Evolutionary conservation across 2,113 vertebrate genomes (phyloP).

Genomic region (Collichthys lucidus): DNA sequence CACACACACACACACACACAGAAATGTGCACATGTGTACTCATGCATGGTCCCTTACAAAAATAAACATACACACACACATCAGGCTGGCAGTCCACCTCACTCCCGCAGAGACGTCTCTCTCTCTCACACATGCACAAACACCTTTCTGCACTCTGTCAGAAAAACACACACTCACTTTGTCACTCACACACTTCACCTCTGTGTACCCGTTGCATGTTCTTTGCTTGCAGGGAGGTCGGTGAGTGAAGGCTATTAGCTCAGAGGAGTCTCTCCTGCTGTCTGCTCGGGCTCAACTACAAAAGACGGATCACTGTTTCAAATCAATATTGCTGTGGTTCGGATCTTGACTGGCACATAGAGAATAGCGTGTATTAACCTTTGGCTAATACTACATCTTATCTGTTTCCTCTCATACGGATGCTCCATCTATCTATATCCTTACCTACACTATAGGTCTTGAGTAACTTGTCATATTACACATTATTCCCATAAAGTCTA

Average conservation of each 20-base stretch:
- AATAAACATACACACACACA: not conserved
- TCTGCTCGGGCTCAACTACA: slow-evolving; percentile 49
- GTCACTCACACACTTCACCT: slow-evolving; percentile 25
- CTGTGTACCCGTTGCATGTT: slow-evolving; percentile 11
- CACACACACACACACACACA: slow-evolving; percentile 14
- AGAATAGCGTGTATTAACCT: slow-evolving; percentile 36
- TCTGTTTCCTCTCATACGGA: not conserved
- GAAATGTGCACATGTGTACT: slow-evolving; percentile 38
- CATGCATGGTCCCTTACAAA: slow-evolving; percentile 15
- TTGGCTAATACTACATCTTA: slow-evolving; percentile 30
- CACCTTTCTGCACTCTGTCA: slow-evolving; percentile 4
- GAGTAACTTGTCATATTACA: not conserved
- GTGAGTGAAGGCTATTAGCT: slow-evolving; percentile 56
- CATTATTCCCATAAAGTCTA: not conserved
- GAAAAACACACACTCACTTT: slow-evolving; percentile 1
- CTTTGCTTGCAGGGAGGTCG: slow-evolving; percentile 24
- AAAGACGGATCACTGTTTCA: slow-evolving; percentile 55
- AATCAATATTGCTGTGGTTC: slow-evolving; percentile 51
- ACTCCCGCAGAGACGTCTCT: not conserved
- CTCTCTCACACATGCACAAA: not conserved
- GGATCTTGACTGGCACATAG: slow-evolving; percentile 19
- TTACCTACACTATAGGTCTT: not conserved
- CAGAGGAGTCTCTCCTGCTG: slow-evolving; percentile 42
- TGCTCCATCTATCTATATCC: not conserved
- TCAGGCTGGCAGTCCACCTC: not conserved